phyloP scores from a whole-genome alignment of 2,113 vertebrate species.

The Ictalurus furcatus region DNA sequence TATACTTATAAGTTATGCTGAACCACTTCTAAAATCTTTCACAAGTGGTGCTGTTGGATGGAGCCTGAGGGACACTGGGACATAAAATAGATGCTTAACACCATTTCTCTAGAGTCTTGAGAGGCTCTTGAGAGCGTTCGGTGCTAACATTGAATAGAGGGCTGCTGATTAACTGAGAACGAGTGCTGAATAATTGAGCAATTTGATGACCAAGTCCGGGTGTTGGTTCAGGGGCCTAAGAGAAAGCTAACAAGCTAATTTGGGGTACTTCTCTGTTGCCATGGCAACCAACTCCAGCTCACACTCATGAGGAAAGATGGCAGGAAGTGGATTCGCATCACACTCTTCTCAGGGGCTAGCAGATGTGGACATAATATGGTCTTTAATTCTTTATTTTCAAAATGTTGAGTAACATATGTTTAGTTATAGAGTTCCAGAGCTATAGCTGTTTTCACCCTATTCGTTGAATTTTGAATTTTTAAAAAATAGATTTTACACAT shows the following conservation, averaged over 20 bases:
- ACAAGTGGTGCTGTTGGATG: neutral
- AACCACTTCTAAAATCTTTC: neutral
- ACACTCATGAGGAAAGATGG: slow-evolving; percentile 26
- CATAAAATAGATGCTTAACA: slow-evolving; percentile 21
- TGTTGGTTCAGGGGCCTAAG: slow-evolving; percentile 42
- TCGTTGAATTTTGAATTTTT: no score
- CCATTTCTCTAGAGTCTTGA: neutral
- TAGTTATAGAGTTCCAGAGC: neutral
- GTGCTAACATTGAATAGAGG: neutral
- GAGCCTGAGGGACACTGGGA: neutral
- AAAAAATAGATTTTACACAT: no score
- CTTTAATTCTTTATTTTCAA: neutral
- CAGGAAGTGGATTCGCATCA: slow-evolving; percentile 26
- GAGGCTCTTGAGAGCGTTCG: slow-evolving; percentile 32
- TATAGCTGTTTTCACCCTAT: neutral
- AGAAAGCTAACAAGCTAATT: slow-evolving; percentile 25
- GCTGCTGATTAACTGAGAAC: slow-evolving; percentile 33
- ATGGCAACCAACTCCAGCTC: slow-evolving; percentile 52
- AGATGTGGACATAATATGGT: slow-evolving; percentile 16
- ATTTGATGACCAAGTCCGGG: slow-evolving; percentile 46
- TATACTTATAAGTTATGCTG: neutral
- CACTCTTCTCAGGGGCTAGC: neutral
- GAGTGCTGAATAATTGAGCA: slow-evolving; percentile 48
- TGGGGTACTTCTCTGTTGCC: slow-evolving; percentile 48
- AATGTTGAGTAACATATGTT: neutral